Conservation (phyloP, 2,797 vertebrate genomes). For the Fistularia tabacaria region DNA sequence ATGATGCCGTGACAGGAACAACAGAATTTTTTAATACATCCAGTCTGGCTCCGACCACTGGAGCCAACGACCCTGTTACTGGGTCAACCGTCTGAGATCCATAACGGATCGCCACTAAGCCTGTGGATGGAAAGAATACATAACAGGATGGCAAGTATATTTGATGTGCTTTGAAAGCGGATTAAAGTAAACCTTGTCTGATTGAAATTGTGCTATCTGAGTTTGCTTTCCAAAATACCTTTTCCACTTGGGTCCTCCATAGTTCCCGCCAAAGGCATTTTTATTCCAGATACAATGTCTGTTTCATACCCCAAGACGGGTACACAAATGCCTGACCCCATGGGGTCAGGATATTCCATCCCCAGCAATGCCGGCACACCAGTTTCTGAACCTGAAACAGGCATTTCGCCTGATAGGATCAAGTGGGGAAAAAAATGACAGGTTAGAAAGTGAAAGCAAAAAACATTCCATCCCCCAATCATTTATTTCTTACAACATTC, state of each 20-base stretch:
- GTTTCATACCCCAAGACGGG: constrained; percentile 82
- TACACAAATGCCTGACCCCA: constrained; percentile 81
- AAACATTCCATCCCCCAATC: too few relatives aligned
- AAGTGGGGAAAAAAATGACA: not conserved
- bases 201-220: not conserved
- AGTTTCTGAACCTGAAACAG: constrained; percentile 70
- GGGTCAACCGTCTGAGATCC: constrained; percentile 80
- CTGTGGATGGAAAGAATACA: constrained; percentile 53
- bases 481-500: not conserved
- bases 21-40: constrained; percentile 69
- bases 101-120: constrained; percentile 81
- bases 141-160: not conserved
- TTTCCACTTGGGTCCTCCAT: constrained; percentile 84
- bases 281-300: constrained; percentile 66
- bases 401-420: constrained; percentile 74
- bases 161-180: not conserved
- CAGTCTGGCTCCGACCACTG: constrained; percentile 79
- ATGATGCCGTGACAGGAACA: constrained; percentile 77
- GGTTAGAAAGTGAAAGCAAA: not conserved
- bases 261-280: constrained; percentile 79
- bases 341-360: constrained; percentile 86
- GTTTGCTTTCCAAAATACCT: constrained; percentile 65
- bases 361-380: constrained; percentile 80
- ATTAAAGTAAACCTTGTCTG: not conserved
- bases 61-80: constrained; percentile 73